Evolutionary conservation across 2,888 invertebrate species (phyloP).

Genomic region (Leptothorax acervorum): DNA sequence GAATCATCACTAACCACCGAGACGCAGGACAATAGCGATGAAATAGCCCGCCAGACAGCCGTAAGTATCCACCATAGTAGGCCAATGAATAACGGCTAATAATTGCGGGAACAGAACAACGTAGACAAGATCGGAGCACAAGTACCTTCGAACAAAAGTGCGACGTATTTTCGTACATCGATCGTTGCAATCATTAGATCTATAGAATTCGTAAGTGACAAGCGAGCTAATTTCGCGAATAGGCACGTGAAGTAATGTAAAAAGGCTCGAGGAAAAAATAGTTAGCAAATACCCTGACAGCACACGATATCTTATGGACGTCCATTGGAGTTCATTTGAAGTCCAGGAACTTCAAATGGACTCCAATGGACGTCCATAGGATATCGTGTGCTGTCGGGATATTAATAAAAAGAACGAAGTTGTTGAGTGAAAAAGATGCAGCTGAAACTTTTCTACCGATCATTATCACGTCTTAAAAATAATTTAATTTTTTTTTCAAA

Average conservation of each 20-base stretch:
- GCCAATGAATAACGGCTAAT: constrained; percentile 89
- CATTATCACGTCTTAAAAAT: not conserved
- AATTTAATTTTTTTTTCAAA: not conserved
- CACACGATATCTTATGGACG: too few species aligned
- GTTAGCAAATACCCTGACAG: too few species aligned
- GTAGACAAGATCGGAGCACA: constrained; percentile 91
- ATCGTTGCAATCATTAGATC: not conserved
- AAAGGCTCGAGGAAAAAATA: not conserved
- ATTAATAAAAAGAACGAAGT: not conserved
- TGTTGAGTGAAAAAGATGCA: not conserved
- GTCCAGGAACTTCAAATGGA: too few species aligned
- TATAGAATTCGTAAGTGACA: not conserved
- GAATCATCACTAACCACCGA: constrained; percentile 82
- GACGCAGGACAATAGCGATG: constrained; percentile 86
- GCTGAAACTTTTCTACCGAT: not conserved
- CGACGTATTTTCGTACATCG: not conserved
- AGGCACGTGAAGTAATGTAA: too few species aligned
- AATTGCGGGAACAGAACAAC: constrained; percentile 91
- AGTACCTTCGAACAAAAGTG: constrained; percentile 83
- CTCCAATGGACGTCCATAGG: too few species aligned
- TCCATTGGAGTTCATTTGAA: too few species aligned
- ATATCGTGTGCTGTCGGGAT: too few species aligned
- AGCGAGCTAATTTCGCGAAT: too few species aligned
- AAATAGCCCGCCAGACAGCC: constrained; percentile 88
- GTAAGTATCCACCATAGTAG: constrained; percentile 89